Evolutionary conservation across 2,888 invertebrate genomes (phyloP).

Genomic region (Odontocolon sp.): DNA sequence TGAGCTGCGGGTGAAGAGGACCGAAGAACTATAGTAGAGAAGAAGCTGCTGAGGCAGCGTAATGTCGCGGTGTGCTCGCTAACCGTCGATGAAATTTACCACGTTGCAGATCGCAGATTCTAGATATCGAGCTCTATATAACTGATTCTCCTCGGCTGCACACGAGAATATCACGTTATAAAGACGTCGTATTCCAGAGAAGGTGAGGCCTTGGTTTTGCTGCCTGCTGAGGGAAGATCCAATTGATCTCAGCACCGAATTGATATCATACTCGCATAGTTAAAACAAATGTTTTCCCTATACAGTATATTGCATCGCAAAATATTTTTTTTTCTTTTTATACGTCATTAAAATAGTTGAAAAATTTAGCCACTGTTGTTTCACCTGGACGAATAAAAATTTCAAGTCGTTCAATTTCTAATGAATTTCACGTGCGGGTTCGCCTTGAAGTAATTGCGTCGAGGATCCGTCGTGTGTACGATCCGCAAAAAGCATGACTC

Average conservation of each 20-base stretch:
- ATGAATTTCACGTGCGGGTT: conserved; percentile 36
- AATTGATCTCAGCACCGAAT: too few relatives aligned
- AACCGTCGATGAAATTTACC: conserved; percentile 66
- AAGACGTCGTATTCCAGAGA: too few relatives aligned
- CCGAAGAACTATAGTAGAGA: conserved; percentile 58
- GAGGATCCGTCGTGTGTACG: conserved; percentile 22
- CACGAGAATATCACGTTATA: conserved; percentile 23
- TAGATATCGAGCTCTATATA: conserved; percentile 65
- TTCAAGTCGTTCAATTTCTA: conserved; percentile 34
- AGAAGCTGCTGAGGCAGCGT: conserved; percentile 71
- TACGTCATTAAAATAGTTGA: too few relatives aligned
- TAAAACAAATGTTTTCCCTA: too few relatives aligned
- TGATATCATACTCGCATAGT: too few relatives aligned
- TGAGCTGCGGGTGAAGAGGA: conserved; percentile 52
- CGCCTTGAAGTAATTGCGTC: conserved; percentile 35
- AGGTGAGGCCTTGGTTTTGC: too few relatives aligned
- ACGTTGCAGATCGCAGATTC: conserved; percentile 73
- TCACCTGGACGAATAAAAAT: too few relatives aligned
- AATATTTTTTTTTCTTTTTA: too few relatives aligned
- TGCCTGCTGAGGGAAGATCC: too few relatives aligned
- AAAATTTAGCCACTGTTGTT: too few relatives aligned
- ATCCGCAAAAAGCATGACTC: conserved; percentile 27
- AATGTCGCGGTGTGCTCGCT: conserved; percentile 53
- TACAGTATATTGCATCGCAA: too few relatives aligned
- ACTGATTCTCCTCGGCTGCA: not conserved